phyloP scores from a whole-genome alignment of 2,113 vertebrate genomes.

The Saccopteryx bilineata region DNA sequence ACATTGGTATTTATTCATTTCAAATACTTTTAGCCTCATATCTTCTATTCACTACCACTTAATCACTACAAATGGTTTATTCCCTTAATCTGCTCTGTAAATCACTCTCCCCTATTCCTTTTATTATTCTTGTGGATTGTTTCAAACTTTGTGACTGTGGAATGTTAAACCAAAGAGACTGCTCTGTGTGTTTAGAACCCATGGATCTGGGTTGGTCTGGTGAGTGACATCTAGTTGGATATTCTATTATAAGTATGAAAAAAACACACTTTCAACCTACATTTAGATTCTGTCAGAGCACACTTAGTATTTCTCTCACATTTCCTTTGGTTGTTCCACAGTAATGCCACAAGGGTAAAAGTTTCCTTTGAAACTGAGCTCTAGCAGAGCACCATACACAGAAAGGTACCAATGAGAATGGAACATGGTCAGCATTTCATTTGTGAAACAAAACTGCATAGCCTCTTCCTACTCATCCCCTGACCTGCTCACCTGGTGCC shows the following conservation, averaged over 20 bases:
- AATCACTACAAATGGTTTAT: background rate
- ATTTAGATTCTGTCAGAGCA: background rate
- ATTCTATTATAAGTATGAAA: background rate
- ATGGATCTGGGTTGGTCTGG: background rate
- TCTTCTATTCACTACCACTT: constrained; percentile 16
- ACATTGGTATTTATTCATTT: background rate
- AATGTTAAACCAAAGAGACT: background rate
- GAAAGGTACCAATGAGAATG: background rate
- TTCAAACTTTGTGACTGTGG: background rate
- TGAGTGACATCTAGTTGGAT: background rate
- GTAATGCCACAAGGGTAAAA: background rate
- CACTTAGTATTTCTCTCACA: background rate
- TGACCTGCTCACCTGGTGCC: background rate
- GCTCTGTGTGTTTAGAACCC: background rate
- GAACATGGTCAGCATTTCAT: background rate
- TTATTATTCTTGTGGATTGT: background rate
- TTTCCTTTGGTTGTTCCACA: background rate
- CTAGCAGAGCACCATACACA: background rate
- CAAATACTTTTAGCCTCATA: background rate
- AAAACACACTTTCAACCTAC: background rate
- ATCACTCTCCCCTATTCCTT: constrained; percentile 7
- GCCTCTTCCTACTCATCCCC: background rate
- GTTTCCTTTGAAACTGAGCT: background rate
- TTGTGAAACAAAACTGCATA: background rate
- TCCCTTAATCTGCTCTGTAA: constrained; percentile 25